These are phyloP conservation scores for Macrostomum lignano DNA, from an alignment of 1,140 invertebrate species.

Conservation along the genomic window DNA sequence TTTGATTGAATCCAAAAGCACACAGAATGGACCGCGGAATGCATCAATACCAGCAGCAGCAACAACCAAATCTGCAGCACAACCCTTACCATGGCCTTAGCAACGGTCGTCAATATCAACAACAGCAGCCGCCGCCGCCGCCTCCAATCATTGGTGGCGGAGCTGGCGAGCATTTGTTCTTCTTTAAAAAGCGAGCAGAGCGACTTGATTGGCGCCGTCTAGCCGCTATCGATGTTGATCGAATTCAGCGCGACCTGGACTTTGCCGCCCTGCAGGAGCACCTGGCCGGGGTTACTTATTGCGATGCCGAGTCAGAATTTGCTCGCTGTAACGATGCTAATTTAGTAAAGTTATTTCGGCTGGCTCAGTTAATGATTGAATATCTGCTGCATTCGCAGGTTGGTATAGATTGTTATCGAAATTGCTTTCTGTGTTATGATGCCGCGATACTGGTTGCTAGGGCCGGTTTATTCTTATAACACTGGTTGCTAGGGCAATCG, in stretches of 20 bases:
- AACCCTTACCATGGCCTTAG: too few relatives aligned
- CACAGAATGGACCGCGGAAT: too few relatives aligned
- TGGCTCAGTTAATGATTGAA: slow-evolving; percentile 27
- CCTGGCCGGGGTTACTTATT: slow-evolving; percentile 26
- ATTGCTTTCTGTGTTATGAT: not conserved
- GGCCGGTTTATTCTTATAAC: not conserved
- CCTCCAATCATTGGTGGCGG: too few relatives aligned
- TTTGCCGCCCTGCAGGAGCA: slow-evolving; percentile 26
- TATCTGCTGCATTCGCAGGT: slow-evolving; percentile 19
- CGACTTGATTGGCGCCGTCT: slow-evolving; percentile 17
- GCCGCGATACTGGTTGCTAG: not conserved
- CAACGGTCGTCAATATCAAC: too few relatives aligned
- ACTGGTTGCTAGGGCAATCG: not conserved
- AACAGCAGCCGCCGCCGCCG: too few relatives aligned
- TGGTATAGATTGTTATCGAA: not conserved
- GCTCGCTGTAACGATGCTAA: slow-evolving; percentile 21
- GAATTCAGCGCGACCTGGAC: slow-evolving; percentile 22
- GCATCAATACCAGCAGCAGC: too few relatives aligned
- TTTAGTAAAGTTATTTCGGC: slow-evolving; percentile 25
- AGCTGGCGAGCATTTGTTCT: slow-evolving; percentile 9
- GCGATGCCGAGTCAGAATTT: slow-evolving; percentile 26
- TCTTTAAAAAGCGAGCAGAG: slow-evolving; percentile 21
- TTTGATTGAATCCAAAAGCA: too few relatives aligned
- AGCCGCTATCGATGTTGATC: slow-evolving; percentile 24
- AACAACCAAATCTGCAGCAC: too few relatives aligned